phyloP scores from a whole-genome alignment of 1,140 invertebrate genomes.

The Bacillus rossius region DNA sequence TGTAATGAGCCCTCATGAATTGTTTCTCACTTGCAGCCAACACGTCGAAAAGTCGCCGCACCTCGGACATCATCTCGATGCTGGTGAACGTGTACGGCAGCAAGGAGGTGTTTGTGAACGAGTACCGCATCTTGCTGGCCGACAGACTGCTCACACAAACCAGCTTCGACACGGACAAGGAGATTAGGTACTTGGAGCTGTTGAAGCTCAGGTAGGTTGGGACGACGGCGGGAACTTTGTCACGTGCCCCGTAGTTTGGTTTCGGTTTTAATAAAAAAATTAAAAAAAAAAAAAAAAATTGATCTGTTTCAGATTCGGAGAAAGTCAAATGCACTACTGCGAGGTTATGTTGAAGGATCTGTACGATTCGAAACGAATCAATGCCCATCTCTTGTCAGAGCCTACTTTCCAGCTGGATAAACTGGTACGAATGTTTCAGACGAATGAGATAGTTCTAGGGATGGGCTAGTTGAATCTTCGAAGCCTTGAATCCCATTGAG shows the following conservation, averaged over 20 bases:
- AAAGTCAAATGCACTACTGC: conserved; percentile 92
- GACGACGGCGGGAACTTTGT: too few relatives aligned
- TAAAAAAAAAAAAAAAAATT: not conserved
- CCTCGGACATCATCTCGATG: conserved; percentile 97
- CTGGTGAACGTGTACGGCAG: conserved; percentile 98
- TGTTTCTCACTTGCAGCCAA: conserved; percentile 43
- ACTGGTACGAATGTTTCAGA: not conserved
- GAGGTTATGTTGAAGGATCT: conserved; percentile 98
- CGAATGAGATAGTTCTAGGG: conserved; percentile 30
- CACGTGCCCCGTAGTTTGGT: not conserved
- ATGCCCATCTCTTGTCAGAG: conserved; percentile 77
- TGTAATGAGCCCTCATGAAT: too few relatives aligned
- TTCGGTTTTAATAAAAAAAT: not conserved
- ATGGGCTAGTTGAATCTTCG: too few relatives aligned
- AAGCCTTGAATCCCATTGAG: too few relatives aligned
- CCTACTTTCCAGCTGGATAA: conserved; percentile 44
- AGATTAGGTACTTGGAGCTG: conserved; percentile 92
- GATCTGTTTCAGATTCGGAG: conserved; percentile 69
- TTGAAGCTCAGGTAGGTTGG: conserved; percentile 66
- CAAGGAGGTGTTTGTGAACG: conserved; percentile 97
- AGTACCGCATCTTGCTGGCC: conserved; percentile 91
- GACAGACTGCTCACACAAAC: conserved; percentile 85
- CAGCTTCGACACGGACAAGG: conserved; percentile 85
- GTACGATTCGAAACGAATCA: conserved; percentile 59
- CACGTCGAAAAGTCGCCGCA: conserved; percentile 51